Conservation (phyloP, 2,797 vertebrate species). For the Sebastes itinus region DNA sequence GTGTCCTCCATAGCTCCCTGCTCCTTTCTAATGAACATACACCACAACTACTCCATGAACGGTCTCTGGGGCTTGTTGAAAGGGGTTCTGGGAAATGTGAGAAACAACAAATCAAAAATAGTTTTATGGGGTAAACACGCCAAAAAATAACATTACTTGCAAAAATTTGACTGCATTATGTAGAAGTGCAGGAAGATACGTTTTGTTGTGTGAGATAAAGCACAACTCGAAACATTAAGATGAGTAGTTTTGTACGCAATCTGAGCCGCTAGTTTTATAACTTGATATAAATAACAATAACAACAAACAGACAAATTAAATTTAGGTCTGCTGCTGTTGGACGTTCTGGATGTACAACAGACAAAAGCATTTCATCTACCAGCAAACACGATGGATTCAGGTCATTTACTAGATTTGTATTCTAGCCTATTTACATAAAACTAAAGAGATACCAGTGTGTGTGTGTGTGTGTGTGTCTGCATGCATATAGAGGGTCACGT, state of each 20-base stretch:
- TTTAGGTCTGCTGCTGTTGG: not conserved
- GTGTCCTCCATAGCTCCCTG: too few relatives aligned
- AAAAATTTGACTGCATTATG: not conserved
- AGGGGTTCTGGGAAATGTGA: not conserved
- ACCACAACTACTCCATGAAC: not conserved
- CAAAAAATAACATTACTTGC: not conserved
- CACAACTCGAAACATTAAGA: not conserved
- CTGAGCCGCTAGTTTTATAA: not conserved
- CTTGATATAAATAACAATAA: not conserved
- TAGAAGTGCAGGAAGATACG: not conserved
- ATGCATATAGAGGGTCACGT: constrained; percentile 64
- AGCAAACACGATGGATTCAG: not conserved
- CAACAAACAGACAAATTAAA: not conserved
- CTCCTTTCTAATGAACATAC: not conserved
- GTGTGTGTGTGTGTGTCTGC: constrained; percentile 9
- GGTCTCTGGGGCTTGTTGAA: not conserved
- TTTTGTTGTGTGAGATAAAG: not conserved
- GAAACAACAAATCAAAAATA: not conserved
- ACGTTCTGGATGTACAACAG: not conserved
- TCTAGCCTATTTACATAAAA: constrained; percentile 50
- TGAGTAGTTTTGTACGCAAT: not conserved
- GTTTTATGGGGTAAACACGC: not conserved
- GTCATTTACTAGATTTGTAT: constrained; percentile 34
- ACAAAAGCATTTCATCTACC: not conserved
- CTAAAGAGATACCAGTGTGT: constrained; percentile 4